phyloP scores from a whole-genome alignment of 2,888 invertebrate species.

The Eledona agricola region DNA sequence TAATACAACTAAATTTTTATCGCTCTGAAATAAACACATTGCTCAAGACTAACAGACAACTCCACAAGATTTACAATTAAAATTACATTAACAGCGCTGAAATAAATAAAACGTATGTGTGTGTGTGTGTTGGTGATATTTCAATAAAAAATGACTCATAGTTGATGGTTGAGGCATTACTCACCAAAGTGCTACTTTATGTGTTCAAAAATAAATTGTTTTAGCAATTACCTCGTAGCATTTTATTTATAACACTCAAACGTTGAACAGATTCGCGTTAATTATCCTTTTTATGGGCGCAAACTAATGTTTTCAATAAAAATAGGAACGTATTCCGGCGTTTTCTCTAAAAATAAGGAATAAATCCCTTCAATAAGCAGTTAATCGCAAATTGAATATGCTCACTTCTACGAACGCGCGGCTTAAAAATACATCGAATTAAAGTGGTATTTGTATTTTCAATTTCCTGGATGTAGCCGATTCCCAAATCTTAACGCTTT shows the following conservation, averaged over 20 bases:
- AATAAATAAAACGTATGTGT: conserved; percentile 14
- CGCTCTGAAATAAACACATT: conserved; percentile 7
- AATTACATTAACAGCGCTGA: conserved; percentile 7
- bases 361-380: conserved; percentile 13
- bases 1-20: conserved; percentile 21
- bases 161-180: conserved; percentile 15
- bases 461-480: conserved; percentile 6
- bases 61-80: conserved; percentile 8
- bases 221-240: not conserved
- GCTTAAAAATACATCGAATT: conserved; percentile 12
- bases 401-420: conserved; percentile 1
- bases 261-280: not conserved
- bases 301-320: conserved; percentile 8
- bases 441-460: conserved; percentile 11
- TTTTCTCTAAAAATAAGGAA: conserved; percentile 5
- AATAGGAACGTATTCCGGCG: conserved; percentile 1
- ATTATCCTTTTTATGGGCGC: not conserved
- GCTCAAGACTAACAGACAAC: not conserved
- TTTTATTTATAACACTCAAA: conserved; percentile 1
- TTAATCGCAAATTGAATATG: conserved; percentile 13
- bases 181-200: conserved; percentile 3
- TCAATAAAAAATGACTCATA: conserved; percentile 17
- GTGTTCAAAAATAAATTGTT: conserved; percentile 11
- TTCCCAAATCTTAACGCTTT: not conserved
- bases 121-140: conserved; percentile 7